Base-by-base conservation (phyloP, 2,113 vertebrate species). In the Myxocyprinus asiaticus region DNA sequence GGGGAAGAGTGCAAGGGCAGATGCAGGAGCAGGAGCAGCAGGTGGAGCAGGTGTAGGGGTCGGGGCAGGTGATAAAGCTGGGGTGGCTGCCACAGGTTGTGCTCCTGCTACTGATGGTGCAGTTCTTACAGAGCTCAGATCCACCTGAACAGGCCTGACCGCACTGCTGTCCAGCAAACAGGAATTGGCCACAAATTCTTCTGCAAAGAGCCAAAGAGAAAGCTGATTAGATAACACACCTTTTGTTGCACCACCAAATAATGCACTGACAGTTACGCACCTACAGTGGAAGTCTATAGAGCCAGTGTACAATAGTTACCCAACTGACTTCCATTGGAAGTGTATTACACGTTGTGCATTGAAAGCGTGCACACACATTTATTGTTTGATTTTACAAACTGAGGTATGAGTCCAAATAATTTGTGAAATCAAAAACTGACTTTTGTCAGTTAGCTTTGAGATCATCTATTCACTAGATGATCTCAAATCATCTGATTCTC, bases 171-270 rank as follows among this genome's bases (percentile, higher is more conserved):
- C 94, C 33, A 95, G 86, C n/a, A 94, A 91, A 50, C 91, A 91
- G 0, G 92, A 95, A 9, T 92, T 96, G 67, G 92, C 93, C 84
- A 97, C 93, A 50, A 95, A 98, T 82, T 97, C 96, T 5, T 98
- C 96, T 97, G 91, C 15, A 91, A 86, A 44, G n/a, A 76, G 62
- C 58, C 3, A 44, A 0, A n/a, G 11, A 77, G 2, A 3, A 14
- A 2, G 8, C 67, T n/a, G 53, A 77, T 82, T 0, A 72, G 10
- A 3, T 10, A 10, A 5, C 9, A 2, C n/a, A 48, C 5, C 6
- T 8, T 22, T 8, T 55, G 12, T 55, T 14, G 12, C 22, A 33
- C 22, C 22, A 33, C 22, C 22, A 33, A 33, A 33, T 33, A 33
- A 33, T 33, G 22, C 22, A 33, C 3, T 33, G 22, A 33, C 22